Evolutionary conservation across 2,113 vertebrate species (phyloP).

Genomic region (Leucoraja erinaceus): DNA sequence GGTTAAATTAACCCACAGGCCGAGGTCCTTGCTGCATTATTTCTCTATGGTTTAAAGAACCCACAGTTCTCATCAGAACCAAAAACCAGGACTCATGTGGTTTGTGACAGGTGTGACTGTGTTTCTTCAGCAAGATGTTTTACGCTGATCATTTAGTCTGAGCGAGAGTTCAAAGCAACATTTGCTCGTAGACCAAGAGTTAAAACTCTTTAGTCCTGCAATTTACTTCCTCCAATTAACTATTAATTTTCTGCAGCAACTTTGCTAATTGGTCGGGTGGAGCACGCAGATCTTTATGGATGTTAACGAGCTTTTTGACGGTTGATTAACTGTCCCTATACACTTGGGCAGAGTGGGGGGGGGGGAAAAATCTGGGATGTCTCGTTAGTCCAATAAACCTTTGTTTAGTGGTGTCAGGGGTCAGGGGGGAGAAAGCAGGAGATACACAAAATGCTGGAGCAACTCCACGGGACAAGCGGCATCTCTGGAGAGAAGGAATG

Average conservation of each 20-base stretch:
- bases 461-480: too few species aligned
- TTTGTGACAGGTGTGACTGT: constrained; percentile 10
- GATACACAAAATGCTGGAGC: too few species aligned
- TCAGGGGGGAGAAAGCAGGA: too few species aligned
- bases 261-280: not conserved
- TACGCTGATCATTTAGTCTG: constrained; percentile 17
- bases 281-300: not conserved
- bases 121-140: constrained; percentile 16
- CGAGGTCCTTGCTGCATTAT: not conserved
- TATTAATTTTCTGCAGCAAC: not conserved
- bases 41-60: constrained; percentile 20
- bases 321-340: too few species aligned
- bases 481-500: too few species aligned
- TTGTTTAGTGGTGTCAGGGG: too few species aligned
- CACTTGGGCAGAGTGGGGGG: too few species aligned
- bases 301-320: too few species aligned
- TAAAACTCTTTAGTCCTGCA: constrained; percentile 16
- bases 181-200: constrained; percentile 16
- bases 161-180: constrained; percentile 25
- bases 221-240: constrained; percentile 1
- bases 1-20: constrained; percentile 22
- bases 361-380: too few species aligned
- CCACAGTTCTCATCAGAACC: not conserved
- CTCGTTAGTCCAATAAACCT: too few species aligned
- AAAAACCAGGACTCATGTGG: constrained; percentile 27